Base-by-base conservation (phyloP, 1,140 invertebrate species). In the Lordiphosa mommai region DNA sequence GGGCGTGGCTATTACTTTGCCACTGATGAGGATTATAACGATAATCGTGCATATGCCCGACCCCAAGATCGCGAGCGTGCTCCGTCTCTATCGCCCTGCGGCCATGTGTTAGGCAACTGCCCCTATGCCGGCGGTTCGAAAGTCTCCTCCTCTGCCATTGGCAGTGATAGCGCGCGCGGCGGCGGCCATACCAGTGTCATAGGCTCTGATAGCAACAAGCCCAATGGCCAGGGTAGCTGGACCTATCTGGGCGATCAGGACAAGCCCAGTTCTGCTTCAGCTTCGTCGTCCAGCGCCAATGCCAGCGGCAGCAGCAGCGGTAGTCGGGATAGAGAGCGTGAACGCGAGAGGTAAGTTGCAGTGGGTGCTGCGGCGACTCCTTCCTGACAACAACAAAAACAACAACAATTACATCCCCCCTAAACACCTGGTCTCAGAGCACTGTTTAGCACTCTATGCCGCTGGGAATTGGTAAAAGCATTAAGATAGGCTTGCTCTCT, bases 1-100 rank as follows among this genome's bases (percentile, higher is more conserved):
- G 89, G 90, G 2, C 86, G 90, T 32, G 90, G 90, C 37, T 91
- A 91, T 70, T 91, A 90, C 52, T 88, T 88, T 40, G 84, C 82
- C 51, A 51, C 49, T 2, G 79, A 87, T 7, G 87, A 89, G 33
- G 66, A 76, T 23, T 64, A 82, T 44, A 57, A 88, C 53, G 87
- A 52, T 63, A 72, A 88, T 41, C 33, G 49, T 8, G 33, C 72
- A n/a, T 67, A 76, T 16, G 10, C 65, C 1, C 38, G 37, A 2
- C 64, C 61, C 17, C 46, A 71, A 48, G 46, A 65, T 43, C 65
- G 70, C 32, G 56, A 57, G 27, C 57, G 53, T 37, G 48, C 46
- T 20, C 36, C 50, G 16, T 44, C 73, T 16, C 37, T 60, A 41
- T 60, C 73, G 27, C 69, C 74, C 38, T 88, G 79, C 48, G 85